Evolutionary conservation across 2,888 invertebrate genomes (phyloP).

Genomic region (Ischnura elegans): DNA sequence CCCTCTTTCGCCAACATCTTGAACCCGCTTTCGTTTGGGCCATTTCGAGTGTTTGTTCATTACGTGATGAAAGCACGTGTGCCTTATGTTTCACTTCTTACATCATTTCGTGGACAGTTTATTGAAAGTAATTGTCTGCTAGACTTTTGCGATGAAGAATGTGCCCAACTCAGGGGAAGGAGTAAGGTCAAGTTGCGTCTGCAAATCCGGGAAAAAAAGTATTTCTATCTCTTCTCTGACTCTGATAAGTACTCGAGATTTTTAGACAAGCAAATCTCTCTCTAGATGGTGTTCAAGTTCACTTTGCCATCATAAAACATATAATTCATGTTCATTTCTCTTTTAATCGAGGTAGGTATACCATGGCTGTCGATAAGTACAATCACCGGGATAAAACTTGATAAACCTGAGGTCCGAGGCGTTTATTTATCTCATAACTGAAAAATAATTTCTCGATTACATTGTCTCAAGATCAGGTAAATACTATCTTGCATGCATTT

Average conservation of each 20-base stretch:
- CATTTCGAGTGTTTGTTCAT: not conserved
- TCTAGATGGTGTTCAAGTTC: not conserved
- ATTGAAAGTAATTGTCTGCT: not conserved
- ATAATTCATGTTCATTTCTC: not conserved
- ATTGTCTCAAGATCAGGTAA: not conserved
- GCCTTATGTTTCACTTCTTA: not conserved
- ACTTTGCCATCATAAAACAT: not conserved
- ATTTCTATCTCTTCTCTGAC: not conserved
- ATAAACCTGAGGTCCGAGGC: not conserved
- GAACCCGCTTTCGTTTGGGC: not conserved
- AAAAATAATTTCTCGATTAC: not conserved
- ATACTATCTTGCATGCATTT: not conserved
- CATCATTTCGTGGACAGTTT: not conserved
- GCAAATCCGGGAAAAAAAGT: not conserved
- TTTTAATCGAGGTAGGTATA: not conserved
- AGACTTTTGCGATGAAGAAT: not conserved
- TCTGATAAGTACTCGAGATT: too few relatives aligned
- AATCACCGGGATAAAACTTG: not conserved
- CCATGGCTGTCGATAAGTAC: not conserved
- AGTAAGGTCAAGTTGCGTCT: not conserved
- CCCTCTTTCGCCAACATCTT: not conserved
- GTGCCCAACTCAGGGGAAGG: not conserved
- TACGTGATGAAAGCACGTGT: not conserved
- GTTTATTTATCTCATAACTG: not conserved
- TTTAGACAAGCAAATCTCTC: not conserved